phyloP scores from a whole-genome alignment of 2,113 vertebrate species.

The Heloderma charlesbogerti region DNA sequence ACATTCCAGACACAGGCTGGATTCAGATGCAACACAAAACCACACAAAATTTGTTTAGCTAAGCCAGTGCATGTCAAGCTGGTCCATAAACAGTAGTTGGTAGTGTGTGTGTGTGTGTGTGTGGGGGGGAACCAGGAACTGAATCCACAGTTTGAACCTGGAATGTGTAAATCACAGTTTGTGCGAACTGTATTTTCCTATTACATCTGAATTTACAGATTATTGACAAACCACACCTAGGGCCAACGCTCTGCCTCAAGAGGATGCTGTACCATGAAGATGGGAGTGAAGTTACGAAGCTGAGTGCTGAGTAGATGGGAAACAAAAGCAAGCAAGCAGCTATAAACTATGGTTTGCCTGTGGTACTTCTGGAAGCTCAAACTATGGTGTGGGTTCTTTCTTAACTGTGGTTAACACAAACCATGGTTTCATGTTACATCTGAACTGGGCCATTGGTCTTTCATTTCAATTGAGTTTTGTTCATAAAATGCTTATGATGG shows the following conservation, averaged over 20 bases:
- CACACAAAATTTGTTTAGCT: neutral
- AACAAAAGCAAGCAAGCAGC: neutral
- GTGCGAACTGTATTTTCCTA: no score
- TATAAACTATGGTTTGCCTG: neutral
- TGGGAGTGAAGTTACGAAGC: neutral
- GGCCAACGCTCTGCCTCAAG: neutral
- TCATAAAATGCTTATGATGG: neutral
- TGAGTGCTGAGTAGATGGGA: neutral
- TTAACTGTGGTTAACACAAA: neutral
- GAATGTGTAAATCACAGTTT: no score
- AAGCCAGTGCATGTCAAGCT: no score
- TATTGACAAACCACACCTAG: neutral
- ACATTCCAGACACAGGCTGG: neutral
- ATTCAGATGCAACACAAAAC: neutral
- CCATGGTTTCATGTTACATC: neutral
- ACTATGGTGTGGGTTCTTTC: no score
- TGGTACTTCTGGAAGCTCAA: neutral
- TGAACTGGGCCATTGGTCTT: neutral
- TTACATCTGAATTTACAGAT: no score
- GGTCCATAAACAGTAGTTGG: no score
- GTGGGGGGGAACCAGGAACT: neutral
- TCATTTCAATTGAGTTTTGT: neutral
- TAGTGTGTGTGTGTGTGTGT: no score
- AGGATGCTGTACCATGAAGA: neutral
- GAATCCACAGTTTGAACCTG: neutral